These are phyloP conservation scores for Drosophila simulans DNA, from an alignment of 1,140 invertebrate genomes.

Conservation along the genomic window DNA sequence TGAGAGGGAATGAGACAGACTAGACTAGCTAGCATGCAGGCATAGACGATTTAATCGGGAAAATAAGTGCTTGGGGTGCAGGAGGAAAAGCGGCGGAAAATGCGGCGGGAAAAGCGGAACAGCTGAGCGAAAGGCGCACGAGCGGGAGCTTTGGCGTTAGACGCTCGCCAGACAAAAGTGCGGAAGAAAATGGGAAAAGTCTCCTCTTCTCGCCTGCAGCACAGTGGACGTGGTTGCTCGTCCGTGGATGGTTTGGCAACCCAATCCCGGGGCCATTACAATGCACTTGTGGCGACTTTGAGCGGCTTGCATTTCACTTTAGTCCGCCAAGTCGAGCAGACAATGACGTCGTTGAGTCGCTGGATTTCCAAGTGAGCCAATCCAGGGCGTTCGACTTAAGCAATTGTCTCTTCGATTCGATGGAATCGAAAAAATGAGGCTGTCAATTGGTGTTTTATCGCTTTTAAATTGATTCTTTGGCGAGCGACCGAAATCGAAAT, in stretches of 20 bases:
- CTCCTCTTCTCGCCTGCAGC: conserved; percentile 38
- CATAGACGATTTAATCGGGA: conserved; percentile 66
- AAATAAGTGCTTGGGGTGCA: conserved; percentile 48
- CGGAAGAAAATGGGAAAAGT: conserved; percentile 53
- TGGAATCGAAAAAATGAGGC: conserved; percentile 56
- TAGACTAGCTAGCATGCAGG: conserved; percentile 29
- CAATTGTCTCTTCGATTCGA: conserved; percentile 51
- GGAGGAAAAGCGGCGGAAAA: background rate
- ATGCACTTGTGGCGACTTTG: conserved; percentile 22
- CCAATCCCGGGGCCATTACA: conserved; percentile 58
- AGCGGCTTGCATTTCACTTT: conserved; percentile 53
- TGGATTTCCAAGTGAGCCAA: conserved; percentile 5
- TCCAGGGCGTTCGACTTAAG: conserved; percentile 38
- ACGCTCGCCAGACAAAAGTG: conserved; percentile 65
- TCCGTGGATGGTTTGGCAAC: conserved; percentile 53
- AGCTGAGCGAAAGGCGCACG: conserved; percentile 59
- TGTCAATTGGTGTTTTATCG: conserved; percentile 78
- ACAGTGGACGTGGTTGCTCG: conserved; percentile 66
- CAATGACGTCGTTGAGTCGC: conserved; percentile 29
- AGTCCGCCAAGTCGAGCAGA: conserved; percentile 10
- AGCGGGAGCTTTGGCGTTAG: conserved; percentile 69
- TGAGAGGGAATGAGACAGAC: background rate
- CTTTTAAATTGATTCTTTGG: conserved; percentile 69
- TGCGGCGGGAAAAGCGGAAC: conserved; percentile 31
- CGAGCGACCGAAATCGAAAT: conserved; percentile 10